Evolutionary conservation across 2,113 vertebrate species (phyloP), one percentile per base, ranked within the genome.

Genomic region (Struthidea cinerea): DNA sequence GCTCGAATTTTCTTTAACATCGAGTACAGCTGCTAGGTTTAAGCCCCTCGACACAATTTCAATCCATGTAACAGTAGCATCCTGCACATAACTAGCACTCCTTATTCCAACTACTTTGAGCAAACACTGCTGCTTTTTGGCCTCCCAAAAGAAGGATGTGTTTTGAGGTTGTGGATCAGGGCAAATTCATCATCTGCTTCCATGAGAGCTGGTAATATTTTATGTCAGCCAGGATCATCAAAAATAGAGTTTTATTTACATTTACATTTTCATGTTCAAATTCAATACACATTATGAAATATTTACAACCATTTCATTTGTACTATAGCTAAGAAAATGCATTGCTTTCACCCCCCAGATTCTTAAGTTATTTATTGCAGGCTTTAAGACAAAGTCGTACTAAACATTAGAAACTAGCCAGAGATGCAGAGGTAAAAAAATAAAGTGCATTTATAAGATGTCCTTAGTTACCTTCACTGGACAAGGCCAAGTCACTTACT

Each of bases 171-270:
- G 24, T 42, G 11, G 23, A 18, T 80, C 23, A 37, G 27, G 13
- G 42, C 19, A 90, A 82, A 86, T 44, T 42, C 59, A 88, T 39
- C 23, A 63, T 44, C 35, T 83, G 22, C n/a, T 89, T 75, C 82
- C 33, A 2, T 10, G 39, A 49, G 23, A 90, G 23, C n/a, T 85
- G 16, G 23, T 56, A 95, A 93, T 70, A 94, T 52, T 86, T 84
- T 81, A 44, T 55, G 18, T 49, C 68, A 96, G 91, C 37, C 93
- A 91, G 82, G 83, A 75, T 89, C 89, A 97, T 95, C 93, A 97
- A 96, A 90, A 97, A 97, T 96, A 98, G 92, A 96, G 88, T 90
- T 98, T 98, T 98, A 98, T 98, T 98, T 98, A 98, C 97, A 98
- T 98, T 98, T 98, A 98, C 97, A 98, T 96, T 98, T 97, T 91